Percentiles rank a stretch among this genome's conserved stretches.
Evolutionary conservation across 2,888 invertebrate genomes (phyloP).

Genomic region (Elegia similella): DNA sequence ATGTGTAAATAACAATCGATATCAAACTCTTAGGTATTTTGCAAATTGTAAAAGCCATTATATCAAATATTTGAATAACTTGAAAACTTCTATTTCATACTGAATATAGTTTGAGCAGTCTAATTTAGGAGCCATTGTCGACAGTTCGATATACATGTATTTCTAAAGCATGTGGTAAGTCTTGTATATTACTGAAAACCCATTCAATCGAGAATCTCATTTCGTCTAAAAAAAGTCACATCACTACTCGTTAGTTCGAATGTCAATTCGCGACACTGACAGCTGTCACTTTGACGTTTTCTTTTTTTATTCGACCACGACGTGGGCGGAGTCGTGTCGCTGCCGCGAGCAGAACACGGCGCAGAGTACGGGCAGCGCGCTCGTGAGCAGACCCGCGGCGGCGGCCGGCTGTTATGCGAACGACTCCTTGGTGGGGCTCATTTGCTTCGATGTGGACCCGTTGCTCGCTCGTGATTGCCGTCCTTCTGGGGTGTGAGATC

Average conservation of each 20-base stretch:
- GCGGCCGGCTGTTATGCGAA: slow-evolving; percentile 68
- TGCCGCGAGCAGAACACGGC: slow-evolving; percentile 67
- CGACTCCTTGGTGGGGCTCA: slow-evolving; percentile 66
- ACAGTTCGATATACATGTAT: slow-evolving; percentile 26
- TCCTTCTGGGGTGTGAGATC: slow-evolving; percentile 68
- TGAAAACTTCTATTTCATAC: slow-evolving; percentile 24
- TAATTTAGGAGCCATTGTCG: slow-evolving; percentile 41
- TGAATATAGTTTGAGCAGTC: slow-evolving; percentile 38
- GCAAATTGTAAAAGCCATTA: slow-evolving; percentile 25
- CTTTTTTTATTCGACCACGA: slow-evolving; percentile 44
- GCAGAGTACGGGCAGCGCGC: slow-evolving; percentile 66
- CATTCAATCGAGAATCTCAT: slow-evolving; percentile 3
- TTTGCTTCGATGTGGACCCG: slow-evolving; percentile 57
- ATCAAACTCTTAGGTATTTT: slow-evolving; percentile 23
- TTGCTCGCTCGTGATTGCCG: slow-evolving; percentile 65
- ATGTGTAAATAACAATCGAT: slow-evolving; percentile 24
- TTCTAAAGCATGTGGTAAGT: slow-evolving; percentile 37
- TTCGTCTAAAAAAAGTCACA: slow-evolving; percentile 12
- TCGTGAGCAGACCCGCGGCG: slow-evolving; percentile 58
- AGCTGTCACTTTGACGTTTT: slow-evolving; percentile 26
- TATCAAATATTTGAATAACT: slow-evolving; percentile 26
- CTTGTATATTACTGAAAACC: slow-evolving; percentile 12
- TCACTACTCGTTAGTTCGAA: slow-evolving; percentile 18
- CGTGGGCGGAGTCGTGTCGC: slow-evolving; percentile 49
- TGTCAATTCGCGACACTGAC: slow-evolving; percentile 20